phyloP scores from a whole-genome alignment of 2,113 vertebrate species.

The Rhinopithecus roxellana region DNA sequence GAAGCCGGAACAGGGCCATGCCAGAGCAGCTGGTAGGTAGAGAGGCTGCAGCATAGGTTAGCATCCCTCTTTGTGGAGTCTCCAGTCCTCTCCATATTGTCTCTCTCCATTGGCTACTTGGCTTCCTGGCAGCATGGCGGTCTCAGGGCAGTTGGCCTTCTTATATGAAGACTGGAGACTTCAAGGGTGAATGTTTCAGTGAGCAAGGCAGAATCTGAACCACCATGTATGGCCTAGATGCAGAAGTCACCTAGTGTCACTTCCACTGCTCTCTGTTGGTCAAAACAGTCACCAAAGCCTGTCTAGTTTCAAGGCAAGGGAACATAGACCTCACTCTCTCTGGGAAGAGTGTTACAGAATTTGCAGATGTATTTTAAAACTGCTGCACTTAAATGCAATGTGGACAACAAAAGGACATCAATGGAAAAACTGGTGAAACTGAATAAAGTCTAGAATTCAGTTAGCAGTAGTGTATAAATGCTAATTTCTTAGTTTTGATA shows the following conservation, averaged over 20 bases:
- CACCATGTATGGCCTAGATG: neutral
- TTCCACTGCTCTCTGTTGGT: neutral
- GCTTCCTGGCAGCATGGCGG: neutral
- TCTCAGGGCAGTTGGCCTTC: neutral
- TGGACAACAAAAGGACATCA: neutral
- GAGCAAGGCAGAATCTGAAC: neutral
- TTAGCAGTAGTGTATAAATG: neutral
- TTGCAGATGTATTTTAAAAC: neutral
- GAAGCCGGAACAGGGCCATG: neutral
- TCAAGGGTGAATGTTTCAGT: neutral
- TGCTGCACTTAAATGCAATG: neutral
- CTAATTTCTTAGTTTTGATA: neutral
- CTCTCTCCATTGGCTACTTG: neutral
- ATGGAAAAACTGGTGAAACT: neutral
- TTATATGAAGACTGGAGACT: neutral
- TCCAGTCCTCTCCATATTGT: neutral
- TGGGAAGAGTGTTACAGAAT: neutral
- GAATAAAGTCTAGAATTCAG: neutral
- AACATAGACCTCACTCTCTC: neutral
- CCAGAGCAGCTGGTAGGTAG: neutral
- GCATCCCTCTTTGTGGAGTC: neutral
- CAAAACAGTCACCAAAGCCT: neutral
- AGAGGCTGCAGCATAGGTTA: neutral
- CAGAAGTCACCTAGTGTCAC: neutral
- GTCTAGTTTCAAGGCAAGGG: neutral